These are phyloP conservation scores for Synanthedon vespiformis DNA, from an alignment of 2,888 invertebrate genomes.

Conservation along the genomic window DNA sequence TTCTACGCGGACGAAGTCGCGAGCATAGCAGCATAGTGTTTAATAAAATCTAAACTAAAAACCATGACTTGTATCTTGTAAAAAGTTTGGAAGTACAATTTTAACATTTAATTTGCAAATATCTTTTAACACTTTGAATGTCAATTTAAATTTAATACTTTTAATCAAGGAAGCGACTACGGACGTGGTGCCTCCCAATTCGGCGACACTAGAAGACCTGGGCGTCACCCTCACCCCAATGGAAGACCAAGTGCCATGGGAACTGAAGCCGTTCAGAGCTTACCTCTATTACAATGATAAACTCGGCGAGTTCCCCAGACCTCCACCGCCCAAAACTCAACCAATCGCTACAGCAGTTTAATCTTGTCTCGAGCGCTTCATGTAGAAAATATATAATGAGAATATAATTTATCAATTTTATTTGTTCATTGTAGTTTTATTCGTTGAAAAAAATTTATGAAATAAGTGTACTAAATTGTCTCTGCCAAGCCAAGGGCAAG, in stretches of 20 bases:
- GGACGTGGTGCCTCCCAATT: constrained; percentile 72
- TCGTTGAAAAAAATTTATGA: no score
- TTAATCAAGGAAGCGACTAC: constrained; percentile 77
- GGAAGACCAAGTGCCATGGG: constrained; percentile 88
- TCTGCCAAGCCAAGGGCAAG: no score
- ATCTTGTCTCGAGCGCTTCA: not conserved
- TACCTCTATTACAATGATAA: constrained; percentile 80
- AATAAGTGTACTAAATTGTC: no score
- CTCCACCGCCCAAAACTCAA: constrained; percentile 71
- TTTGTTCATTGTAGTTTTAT: not conserved
- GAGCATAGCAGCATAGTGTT: not conserved
- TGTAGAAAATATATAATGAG: not conserved
- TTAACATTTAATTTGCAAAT: no score
- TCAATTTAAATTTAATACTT: no score
- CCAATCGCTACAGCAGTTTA: not conserved
- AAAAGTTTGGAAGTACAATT: no score
- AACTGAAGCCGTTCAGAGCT: constrained; percentile 77
- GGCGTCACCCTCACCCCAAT: constrained; percentile 81
- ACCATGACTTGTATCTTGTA: no score
- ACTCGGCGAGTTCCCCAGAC: constrained; percentile 79
- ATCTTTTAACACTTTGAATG: no score
- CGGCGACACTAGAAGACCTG: constrained; percentile 89
- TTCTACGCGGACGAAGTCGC: not conserved
- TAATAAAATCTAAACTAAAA: not conserved
- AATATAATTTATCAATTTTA: not conserved